These are phyloP conservation scores for Scomber scombrus DNA, from an alignment of 2,113 vertebrate genomes.

Conservation along the genomic window DNA sequence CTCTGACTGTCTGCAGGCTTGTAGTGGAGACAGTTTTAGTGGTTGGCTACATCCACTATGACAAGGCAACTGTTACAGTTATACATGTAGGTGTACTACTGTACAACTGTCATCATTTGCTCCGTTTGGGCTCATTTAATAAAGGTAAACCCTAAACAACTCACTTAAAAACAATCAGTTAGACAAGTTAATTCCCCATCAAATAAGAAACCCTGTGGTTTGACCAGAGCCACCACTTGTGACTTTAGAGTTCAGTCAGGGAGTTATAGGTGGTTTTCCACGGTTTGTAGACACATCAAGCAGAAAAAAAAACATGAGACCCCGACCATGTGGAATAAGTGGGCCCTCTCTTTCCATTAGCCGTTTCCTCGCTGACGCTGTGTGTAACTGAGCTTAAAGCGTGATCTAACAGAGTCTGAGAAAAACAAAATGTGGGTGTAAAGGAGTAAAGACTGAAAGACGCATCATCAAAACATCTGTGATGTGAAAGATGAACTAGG, in stretches of 20 bases:
- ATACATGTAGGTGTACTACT: not conserved
- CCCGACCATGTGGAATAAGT: not conserved
- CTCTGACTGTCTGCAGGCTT: not conserved
- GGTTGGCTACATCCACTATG: too few species aligned
- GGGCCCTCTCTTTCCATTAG: not conserved
- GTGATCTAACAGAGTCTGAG: not conserved
- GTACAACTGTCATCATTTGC: not conserved
- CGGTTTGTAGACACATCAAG: not conserved
- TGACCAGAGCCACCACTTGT: slow-evolving; percentile 18
- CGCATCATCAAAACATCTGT: not conserved
- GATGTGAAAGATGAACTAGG: not conserved
- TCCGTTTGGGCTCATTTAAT: not conserved
- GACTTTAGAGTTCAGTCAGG: slow-evolving; percentile 34
- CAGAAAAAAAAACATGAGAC: not conserved
- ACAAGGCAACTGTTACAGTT: too few species aligned
- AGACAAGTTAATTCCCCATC: not conserved
- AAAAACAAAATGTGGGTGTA: not conserved
- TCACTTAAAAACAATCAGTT: not conserved
- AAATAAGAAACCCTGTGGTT: slow-evolving; percentile 18
- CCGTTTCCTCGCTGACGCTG: not conserved
- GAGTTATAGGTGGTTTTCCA: slow-evolving; percentile 60
- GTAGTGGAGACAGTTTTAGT: not conserved
- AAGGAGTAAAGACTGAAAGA: not conserved
- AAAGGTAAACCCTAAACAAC: not conserved
- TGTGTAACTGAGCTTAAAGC: not conserved